These are phyloP conservation scores for Hippocampus mohnikei DNA, from an alignment of 2,113 vertebrate species.

Conservation along the genomic window DNA sequence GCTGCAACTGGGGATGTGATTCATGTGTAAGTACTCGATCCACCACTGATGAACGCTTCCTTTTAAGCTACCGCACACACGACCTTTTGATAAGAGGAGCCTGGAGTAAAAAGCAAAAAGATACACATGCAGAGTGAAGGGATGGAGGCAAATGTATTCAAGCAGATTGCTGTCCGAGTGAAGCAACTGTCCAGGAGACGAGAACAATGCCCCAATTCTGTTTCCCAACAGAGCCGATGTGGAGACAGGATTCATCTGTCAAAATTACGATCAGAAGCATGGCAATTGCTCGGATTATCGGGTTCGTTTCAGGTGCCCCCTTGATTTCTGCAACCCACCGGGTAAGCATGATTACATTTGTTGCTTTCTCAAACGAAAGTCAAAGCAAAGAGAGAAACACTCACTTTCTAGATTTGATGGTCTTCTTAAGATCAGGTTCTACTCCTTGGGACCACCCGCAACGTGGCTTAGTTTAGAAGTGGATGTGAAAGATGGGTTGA, in stretches of 20 bases:
- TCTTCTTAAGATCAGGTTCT: no score
- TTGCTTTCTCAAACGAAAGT: not conserved
- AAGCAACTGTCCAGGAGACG: not conserved
- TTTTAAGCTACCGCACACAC: not conserved
- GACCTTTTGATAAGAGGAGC: no score
- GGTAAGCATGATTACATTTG: not conserved
- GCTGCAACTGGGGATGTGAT: not conserved
- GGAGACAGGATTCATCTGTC: not conserved
- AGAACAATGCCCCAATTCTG: not conserved
- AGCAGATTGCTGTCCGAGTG: not conserved
- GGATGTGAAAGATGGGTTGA: no score
- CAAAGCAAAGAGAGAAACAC: not conserved
- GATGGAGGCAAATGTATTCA: not conserved
- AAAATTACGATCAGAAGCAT: not conserved
- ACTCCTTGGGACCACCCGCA: no score
- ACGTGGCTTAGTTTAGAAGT: no score
- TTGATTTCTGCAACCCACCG: not conserved
- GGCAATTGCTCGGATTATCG: not conserved
- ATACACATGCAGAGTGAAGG: not conserved
- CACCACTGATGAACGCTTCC: not conserved
- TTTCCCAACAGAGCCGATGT: not conserved
- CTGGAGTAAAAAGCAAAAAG: not conserved
- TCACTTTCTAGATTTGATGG: no score
- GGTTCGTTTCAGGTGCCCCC: not conserved
- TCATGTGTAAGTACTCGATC: not conserved